phyloP scores from a whole-genome alignment of 2,113 vertebrate genomes.

The Oreocharis arfaki region DNA sequence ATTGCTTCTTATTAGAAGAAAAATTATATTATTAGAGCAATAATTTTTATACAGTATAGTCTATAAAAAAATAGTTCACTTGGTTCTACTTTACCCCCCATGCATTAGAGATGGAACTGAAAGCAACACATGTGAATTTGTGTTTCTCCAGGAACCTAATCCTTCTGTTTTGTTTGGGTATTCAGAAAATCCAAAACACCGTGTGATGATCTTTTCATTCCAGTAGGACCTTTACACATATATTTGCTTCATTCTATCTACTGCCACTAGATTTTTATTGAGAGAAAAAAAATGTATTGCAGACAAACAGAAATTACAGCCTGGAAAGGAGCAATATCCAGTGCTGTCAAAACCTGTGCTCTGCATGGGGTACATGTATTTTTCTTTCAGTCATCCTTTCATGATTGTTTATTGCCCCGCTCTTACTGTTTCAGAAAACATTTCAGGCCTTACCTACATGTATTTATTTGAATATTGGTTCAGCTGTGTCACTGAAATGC shows the following conservation, averaged over 20 bases:
- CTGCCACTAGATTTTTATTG: background rate
- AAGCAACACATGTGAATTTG: background rate
- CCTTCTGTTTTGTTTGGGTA: background rate
- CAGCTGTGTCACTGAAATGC: background rate
- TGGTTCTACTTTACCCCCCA: background rate
- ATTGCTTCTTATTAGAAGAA: background rate
- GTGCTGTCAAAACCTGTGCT: background rate
- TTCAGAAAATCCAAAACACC: background rate
- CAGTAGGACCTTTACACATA: background rate
- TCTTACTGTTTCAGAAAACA: background rate
- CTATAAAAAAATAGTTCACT: background rate
- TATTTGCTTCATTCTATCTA: background rate
- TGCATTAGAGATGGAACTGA: background rate
- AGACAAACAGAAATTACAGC: background rate
- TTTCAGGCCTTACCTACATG: background rate
- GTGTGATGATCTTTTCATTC: background rate
- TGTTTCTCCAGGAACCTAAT: background rate
- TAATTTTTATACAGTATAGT: background rate
- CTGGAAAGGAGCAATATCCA: background rate
- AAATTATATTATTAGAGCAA: too few species aligned
- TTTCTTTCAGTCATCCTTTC: background rate
- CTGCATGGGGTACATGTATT: background rate
- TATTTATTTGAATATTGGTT: background rate
- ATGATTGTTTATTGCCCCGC: background rate
- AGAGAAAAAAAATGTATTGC: background rate